Base-by-base conservation (phyloP, 2,797 vertebrate genomes). In the Girardinus metallicus region DNA sequence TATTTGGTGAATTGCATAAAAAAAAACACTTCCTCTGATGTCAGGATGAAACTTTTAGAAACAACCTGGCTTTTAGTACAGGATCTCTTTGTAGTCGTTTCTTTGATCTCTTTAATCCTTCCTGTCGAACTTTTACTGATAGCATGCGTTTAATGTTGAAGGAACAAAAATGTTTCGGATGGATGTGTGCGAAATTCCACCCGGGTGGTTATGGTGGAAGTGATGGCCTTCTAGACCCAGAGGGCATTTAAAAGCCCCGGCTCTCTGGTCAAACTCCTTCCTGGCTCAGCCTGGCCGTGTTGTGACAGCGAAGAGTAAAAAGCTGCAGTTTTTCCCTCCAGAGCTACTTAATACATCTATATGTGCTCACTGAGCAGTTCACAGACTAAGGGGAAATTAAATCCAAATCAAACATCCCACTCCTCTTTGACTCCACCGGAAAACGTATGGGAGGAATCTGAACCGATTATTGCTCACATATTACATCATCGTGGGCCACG, bases 21-120 rank as follows among this genome's bases (percentile, higher is more conserved):
- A 3, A 2, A 46, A 18, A 49, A 49, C 7, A 49, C 13, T 71
- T 84, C 82, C 81, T 90, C 82, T 91, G 89, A 87, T 81, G 76
- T 86, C 73, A 80, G 71, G 85, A 89, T 89, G 81, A 88, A 73
- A 81, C 81, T 86, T 84, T 80, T 64, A 82, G 76, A 83, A 86
- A 89, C 79, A 89, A 82, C 87, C 87, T 83, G 81, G 83, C 84
- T 82, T 91, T 75, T 89, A 89, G 90, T 85, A 75, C 51, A 80
- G 80, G 79, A 75, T 80, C 82, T 85, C 88, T 92, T 93, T 93
- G 88, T 89, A 85, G 82, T 82, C 0, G 41, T 23, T 76, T 73
- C 73, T 90, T 85, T 85, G 89, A 93, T 91, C 83, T 80, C 26
- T 57, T 86, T 81, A 78, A 72, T 76, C 53, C 78, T 66, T 41